Evolutionary conservation across 1,140 invertebrate species (phyloP).

Genomic region (Drosophila prosaltans): DNA sequence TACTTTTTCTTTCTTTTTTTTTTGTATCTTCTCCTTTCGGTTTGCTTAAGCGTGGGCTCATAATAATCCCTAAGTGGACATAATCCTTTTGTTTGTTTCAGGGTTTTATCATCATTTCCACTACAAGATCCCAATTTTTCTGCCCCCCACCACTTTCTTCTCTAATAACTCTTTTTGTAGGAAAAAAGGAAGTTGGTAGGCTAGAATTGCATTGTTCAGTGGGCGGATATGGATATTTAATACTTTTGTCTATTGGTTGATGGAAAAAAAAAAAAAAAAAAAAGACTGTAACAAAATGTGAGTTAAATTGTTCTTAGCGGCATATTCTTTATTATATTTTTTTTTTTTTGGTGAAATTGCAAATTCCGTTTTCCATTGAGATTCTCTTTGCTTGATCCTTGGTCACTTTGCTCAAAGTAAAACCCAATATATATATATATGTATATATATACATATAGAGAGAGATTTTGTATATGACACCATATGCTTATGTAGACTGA

Average conservation of each 20-base stretch:
- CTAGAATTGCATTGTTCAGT: slow-evolving; percentile 69
- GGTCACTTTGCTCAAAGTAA: not conserved
- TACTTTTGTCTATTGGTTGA: slow-evolving; percentile 55
- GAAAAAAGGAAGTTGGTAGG: slow-evolving; percentile 40
- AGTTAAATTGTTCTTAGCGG: slow-evolving; percentile 59
- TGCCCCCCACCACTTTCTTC: slow-evolving; percentile 8
- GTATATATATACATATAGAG: not conserved
- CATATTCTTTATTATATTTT: slow-evolving; percentile 18
- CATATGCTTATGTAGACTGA: slow-evolving; percentile 54
- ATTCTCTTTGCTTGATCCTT: not conserved
- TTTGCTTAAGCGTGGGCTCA: slow-evolving; percentile 30
- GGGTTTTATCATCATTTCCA: slow-evolving; percentile 25
- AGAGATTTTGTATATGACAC: slow-evolving; percentile 33
- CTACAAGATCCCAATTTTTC: slow-evolving; percentile 33
- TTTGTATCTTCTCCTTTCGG: not conserved
- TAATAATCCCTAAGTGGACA: slow-evolving; percentile 78
- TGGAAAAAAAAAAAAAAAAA: slow-evolving; percentile 8
- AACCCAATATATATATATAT: slow-evolving; percentile 17
- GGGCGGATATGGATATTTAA: slow-evolving; percentile 78
- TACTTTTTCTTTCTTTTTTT: too few relatives aligned
- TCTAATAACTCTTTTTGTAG: slow-evolving; percentile 72
- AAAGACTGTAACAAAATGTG: slow-evolving; percentile 57
- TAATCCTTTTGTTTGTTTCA: slow-evolving; percentile 72
- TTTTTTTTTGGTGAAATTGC: not conserved
- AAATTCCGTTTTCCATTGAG: slow-evolving; percentile 1